Percentiles rank a stretch among this genome's conserved stretches.
These are phyloP conservation scores for Pomacea maculata DNA, from an alignment of 1,140 invertebrate genomes.

Conservation along the genomic window DNA sequence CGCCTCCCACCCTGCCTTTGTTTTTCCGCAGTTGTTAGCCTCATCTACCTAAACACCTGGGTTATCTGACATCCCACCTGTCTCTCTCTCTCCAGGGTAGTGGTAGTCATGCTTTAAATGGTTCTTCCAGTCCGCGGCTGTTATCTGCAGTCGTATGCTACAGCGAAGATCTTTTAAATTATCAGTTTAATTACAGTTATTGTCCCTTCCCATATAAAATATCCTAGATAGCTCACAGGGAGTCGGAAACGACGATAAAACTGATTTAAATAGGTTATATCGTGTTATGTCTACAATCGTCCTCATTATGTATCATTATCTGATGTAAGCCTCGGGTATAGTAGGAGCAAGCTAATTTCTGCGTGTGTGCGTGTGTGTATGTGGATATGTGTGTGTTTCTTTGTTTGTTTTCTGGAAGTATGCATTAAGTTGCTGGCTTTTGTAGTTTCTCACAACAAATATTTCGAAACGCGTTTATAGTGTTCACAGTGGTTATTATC, in stretches of 20 bases:
- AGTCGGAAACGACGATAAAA: background rate
- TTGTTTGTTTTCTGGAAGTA: background rate
- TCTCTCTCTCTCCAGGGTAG: too few species aligned
- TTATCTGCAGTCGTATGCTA: background rate
- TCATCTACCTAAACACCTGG: too few species aligned
- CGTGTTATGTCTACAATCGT: background rate
- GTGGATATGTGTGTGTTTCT: background rate
- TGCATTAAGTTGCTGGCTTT: background rate
- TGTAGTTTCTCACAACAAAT: background rate
- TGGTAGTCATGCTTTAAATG: background rate
- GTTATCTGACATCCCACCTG: too few species aligned
- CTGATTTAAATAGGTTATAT: background rate
- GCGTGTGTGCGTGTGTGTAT: background rate
- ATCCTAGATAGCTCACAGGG: background rate
- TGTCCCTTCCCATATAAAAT: background rate
- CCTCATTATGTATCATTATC: too few species aligned
- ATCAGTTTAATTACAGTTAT: too few species aligned
- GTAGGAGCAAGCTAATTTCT: background rate
- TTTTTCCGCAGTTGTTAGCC: too few species aligned
- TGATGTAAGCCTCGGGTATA: too few species aligned
- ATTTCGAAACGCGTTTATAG: too few species aligned
- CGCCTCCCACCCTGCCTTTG: too few species aligned
- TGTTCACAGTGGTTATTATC: background rate
- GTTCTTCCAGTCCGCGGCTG: background rate
- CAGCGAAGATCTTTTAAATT: background rate